A percentile compares a stretch with the other conserved stretches of the same genome.
phyloP scores from a whole-genome alignment of 2,888 invertebrate genomes.

The Amphiduros pacificus region DNA sequence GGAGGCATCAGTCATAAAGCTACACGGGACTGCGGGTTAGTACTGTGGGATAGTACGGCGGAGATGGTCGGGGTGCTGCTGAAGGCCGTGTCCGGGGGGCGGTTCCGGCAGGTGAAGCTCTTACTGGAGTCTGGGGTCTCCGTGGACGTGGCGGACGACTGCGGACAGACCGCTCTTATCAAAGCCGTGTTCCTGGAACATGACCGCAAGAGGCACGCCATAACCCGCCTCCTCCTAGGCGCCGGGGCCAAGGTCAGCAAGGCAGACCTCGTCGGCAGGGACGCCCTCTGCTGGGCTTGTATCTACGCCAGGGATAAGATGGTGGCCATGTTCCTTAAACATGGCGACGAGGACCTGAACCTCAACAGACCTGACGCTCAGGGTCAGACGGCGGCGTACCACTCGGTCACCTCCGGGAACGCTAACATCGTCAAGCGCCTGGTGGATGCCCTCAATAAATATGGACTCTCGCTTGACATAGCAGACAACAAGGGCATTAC shows the following conservation, averaged over 20 bases:
- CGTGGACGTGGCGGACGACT: slow-evolving; percentile 32
- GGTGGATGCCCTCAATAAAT: slow-evolving; percentile 30
- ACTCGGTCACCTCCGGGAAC: slow-evolving; percentile 37
- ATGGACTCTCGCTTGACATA: slow-evolving; percentile 33
- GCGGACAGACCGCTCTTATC: slow-evolving; percentile 38
- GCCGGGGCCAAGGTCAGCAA: slow-evolving; percentile 31
- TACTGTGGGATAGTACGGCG: too few species aligned
- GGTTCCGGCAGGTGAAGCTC: slow-evolving; percentile 35
- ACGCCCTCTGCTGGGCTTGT: slow-evolving; percentile 37
- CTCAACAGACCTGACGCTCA: slow-evolving; percentile 35
- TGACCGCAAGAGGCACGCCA: slow-evolving; percentile 28
- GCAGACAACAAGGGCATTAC: slow-evolving; percentile 32
- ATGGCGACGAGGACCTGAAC: slow-evolving; percentile 36
- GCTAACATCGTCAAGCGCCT: slow-evolving; percentile 37
- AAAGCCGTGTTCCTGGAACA: slow-evolving; percentile 34
- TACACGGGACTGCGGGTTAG: too few species aligned
- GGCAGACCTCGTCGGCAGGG: slow-evolving; percentile 35
- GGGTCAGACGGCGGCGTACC: slow-evolving; percentile 36
- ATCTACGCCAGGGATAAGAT: slow-evolving; percentile 34
- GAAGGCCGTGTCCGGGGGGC: slow-evolving; percentile 36
- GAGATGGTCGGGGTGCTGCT: slow-evolving; percentile 24
- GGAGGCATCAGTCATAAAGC: too few species aligned
- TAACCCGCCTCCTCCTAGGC: slow-evolving; percentile 31
- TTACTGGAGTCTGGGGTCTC: slow-evolving; percentile 32
- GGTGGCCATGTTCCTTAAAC: slow-evolving; percentile 30